These are phyloP conservation scores for Eumeta japonica DNA, from an alignment of 1,140 invertebrate genomes.

Conservation along the genomic window DNA sequence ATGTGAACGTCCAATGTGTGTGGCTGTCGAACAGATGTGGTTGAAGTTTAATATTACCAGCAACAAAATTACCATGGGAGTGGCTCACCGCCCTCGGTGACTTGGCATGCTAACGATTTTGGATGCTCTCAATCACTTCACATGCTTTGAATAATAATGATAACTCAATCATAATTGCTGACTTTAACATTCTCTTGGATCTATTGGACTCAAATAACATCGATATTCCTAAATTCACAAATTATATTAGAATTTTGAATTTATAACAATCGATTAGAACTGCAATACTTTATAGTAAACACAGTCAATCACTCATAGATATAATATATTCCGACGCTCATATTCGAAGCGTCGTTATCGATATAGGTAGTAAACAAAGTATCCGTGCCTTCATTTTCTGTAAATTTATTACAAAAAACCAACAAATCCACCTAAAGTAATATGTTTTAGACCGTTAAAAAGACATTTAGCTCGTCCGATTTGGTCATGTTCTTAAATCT, in stretches of 20 bases:
- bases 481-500: conserved; percentile 1
- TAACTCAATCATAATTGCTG: neutral
- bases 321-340: conserved; percentile 4
- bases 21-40: too few species aligned
- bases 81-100: too few species aligned
- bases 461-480: conserved; percentile 1
- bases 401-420: conserved; percentile 1
- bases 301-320: conserved; percentile 4
- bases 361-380: neutral
- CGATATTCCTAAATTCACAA: too few species aligned
- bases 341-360: neutral
- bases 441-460: conserved; percentile 2
- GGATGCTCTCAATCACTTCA: too few species aligned
- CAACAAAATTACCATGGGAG: conserved; percentile 6
- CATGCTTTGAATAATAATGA: too few species aligned
- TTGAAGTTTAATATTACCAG: too few species aligned
- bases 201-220: too few species aligned
- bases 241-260: conserved; percentile 2
- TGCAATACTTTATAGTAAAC: too few species aligned
- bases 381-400: conserved; percentile 4
- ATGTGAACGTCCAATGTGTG: neutral
- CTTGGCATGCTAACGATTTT: too few species aligned
- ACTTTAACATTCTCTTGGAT: neutral
- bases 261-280: conserved; percentile 1
- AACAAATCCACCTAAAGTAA: neutral